Base-by-base conservation (phyloP, 1,140 invertebrate genomes). In the Panulirus ornatus region DNA sequence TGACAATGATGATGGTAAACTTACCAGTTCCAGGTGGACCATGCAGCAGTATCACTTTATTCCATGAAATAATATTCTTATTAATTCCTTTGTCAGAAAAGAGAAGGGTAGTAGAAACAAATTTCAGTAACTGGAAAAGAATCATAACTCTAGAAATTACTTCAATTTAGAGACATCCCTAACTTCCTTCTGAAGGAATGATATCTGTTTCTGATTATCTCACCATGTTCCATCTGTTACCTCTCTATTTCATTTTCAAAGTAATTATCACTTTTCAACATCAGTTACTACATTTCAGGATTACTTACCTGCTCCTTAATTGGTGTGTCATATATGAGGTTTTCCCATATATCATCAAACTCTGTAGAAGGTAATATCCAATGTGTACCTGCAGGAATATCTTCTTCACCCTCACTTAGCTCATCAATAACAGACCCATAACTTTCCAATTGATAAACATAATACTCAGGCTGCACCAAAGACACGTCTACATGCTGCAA, bases 281-380 rank as follows among this genome's bases (percentile, higher is more conserved):
- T 47, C 44, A 6, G 5, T 47, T 47, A 11, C 44, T 47, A 5
- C 14, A 47, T 47, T 47, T 47, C 16, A 14, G 22, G 14, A 47
- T 44, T 44, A 38, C 34, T 19, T 70, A 84, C 81, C 47, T 86
- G 70, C 92, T 96, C 95, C 94, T 99, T 99, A n/a, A 99, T 95
- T 84, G 96, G 95, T 5, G 95, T 94, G 92, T 99, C 98, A 94
- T 97, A 99, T 75, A 98, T 95, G 0, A 99, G 95, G 93, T 95
- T 97, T 92, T 99, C 98, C 98, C 98, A 99, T 0, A 98, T 93
- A 14, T 96, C 96, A 93, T 97, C 94, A 93, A 99, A 97, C 92
- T 98, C 96, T 88, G 94, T 92, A 54, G 96, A 94, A 9, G 98
- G 98, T 66, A 99, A 94, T 27, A 97, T 93, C 81, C 76, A 79